These are phyloP conservation scores for Zygaena filipendulae DNA, from an alignment of 2,888 invertebrate genomes.

Conservation along the genomic window DNA sequence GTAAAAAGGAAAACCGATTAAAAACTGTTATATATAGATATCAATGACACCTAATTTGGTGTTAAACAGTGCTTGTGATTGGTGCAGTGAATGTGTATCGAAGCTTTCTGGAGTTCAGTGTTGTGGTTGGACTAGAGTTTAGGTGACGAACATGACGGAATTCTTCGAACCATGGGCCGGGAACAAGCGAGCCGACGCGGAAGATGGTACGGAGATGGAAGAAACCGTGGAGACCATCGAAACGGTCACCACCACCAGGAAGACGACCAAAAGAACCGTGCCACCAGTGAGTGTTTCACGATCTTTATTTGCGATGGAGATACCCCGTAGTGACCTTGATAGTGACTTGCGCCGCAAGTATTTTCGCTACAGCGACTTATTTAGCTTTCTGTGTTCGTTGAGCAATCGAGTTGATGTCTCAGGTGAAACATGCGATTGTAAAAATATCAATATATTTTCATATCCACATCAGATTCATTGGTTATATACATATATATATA, in stretches of 20 bases:
- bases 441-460: no score
- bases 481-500: no score
- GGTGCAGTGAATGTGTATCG: constrained; percentile 52
- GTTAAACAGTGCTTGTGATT: no score
- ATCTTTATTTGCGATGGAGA: constrained; percentile 8
- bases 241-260: constrained; percentile 53
- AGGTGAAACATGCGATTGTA: no score
- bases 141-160: constrained; percentile 49
- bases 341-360: constrained; percentile 26
- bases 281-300: constrained; percentile 47
- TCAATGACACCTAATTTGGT: constrained; percentile 19
- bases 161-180: constrained; percentile 56
- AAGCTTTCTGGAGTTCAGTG: constrained; percentile 38
- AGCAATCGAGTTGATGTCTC: constrained; percentile 43
- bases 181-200: constrained; percentile 28
- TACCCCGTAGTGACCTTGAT: constrained; percentile 26
- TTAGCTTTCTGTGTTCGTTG: constrained; percentile 24
- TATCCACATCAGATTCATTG: no score
- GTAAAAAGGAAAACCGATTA: constrained; percentile 26
- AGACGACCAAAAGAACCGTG: constrained; percentile 34
- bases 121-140: constrained; percentile 32
- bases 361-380: constrained; percentile 32
- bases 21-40: constrained; percentile 21
- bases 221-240: constrained; percentile 46
- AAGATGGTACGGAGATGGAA: constrained; percentile 22